Evolutionary conservation across 2,113 vertebrate genomes (phyloP), one percentile per base, ranked within the genome.

Genomic region (Cephalopholis sonnerati): DNA sequence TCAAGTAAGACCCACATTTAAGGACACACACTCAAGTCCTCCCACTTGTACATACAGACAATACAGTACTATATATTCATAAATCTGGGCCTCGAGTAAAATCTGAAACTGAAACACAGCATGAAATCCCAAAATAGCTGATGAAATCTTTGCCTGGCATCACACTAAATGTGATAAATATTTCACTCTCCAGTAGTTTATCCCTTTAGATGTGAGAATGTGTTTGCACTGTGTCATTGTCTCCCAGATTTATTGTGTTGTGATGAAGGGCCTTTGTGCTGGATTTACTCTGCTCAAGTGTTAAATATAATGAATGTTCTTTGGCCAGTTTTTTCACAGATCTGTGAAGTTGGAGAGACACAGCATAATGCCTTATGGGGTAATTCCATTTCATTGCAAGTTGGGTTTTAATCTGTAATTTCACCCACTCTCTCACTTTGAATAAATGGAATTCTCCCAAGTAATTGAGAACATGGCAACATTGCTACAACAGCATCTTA

Each of bases 91-190:
- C 63, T 53, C 18, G 1, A 27, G 41, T 32, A 32, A 27, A 27
- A 29, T 27, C 15, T 63, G 54, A 41, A 71, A 71, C 39, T 16
- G 41, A 64, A 65, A 55, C 25, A 48, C 48, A 48, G 58, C 17
- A 17, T 58, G n/a, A 59, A 51, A 65, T 57, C 50, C 22, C 16
- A 82, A 77, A 64, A 82, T 48, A 57, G 39, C 62, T 73, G 15
- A 25, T 48, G 59, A 48, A 57, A 50, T 65, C 20, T 50, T 70
- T 69, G 20, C 57, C 9, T 69, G 4, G 27, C 17, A 48, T 76
- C 25, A 50, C 16, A 70, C 39, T 65, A 65, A 80, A 64, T 22
- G 53, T 58, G n/a, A 48, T 20, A 65, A 73, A 57, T 72, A 24
- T 65, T 58, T 65, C 39, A 48, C 50, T 57, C 59, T 25, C 8